phyloP scores from a whole-genome alignment of 2,797 vertebrate genomes.

The Peromyscus attwateri region DNA sequence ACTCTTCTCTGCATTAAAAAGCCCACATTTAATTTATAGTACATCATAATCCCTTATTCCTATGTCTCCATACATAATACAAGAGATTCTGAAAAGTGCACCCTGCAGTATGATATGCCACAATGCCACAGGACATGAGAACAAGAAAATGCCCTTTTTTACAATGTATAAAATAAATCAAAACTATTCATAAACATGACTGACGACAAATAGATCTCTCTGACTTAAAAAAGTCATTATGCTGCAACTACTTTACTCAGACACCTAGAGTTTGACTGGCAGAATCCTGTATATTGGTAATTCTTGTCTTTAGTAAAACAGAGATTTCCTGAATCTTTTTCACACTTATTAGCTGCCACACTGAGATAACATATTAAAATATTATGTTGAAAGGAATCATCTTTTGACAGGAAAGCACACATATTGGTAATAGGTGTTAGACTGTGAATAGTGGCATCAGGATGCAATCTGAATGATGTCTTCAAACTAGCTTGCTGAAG shows the following conservation, averaged over 20 bases:
- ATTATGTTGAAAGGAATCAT: conserved; percentile 82
- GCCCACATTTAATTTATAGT: conserved; percentile 47
- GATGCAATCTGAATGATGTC: conserved; percentile 77
- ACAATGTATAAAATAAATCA: conserved; percentile 80
- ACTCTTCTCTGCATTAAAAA: conserved; percentile 38
- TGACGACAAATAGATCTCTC: conserved; percentile 80
- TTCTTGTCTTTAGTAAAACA: conserved; percentile 75
- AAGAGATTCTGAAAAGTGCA: conserved; percentile 54
- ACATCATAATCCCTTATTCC: conserved; percentile 33
- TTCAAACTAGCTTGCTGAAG: conserved; percentile 78
- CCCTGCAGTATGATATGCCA: conserved; percentile 42
- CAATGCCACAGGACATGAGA: conserved; percentile 62
- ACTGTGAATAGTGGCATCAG: background rate
- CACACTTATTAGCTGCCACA: conserved; percentile 72
- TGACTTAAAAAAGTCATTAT: conserved; percentile 74
- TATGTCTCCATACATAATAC: conserved; percentile 72
- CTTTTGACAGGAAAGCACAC: conserved; percentile 70
- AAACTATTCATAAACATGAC: conserved; percentile 82
- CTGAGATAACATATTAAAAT: conserved; percentile 78
- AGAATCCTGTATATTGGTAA: conserved; percentile 53
- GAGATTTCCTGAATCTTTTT: conserved; percentile 77
- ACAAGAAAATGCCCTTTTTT: conserved; percentile 59
- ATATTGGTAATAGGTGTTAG: conserved; percentile 53
- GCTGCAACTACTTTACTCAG: conserved; percentile 60
- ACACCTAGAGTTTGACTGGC: conserved; percentile 69